A percentile compares a stretch with the other conserved stretches of the same genome.
Evolutionary conservation across 2,797 vertebrate genomes (phyloP).

Genomic region (Sebastes hubbsi): DNA sequence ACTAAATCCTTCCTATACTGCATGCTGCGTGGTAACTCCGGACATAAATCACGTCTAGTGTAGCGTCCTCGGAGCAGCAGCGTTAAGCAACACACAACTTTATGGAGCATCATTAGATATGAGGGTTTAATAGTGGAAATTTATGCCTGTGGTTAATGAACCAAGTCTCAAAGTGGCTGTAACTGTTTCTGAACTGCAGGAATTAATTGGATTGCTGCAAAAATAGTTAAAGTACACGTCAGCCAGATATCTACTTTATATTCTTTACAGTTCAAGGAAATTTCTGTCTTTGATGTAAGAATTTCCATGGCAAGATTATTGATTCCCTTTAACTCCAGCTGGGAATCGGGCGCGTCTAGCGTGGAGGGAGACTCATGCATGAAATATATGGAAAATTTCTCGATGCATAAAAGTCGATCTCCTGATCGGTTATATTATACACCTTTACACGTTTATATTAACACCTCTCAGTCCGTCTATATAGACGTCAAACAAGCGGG

Average conservation of each 20-base stretch:
- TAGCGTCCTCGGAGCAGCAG: neutral
- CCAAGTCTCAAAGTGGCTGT: conserved; percentile 17
- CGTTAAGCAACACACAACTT: conserved; percentile 2
- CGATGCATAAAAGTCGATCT: conserved; percentile 23
- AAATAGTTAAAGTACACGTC: conserved; percentile 30
- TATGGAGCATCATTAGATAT: conserved; percentile 21
- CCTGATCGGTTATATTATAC: neutral
- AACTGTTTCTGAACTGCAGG: conserved; percentile 25
- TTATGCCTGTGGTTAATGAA: conserved; percentile 30
- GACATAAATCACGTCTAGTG: conserved; percentile 22
- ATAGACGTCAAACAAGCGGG: conserved; percentile 8
- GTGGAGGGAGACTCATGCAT: conserved; percentile 27
- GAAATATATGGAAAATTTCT: conserved; percentile 26
- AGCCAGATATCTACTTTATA: conserved; percentile 37
- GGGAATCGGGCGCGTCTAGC: conserved; percentile 16
- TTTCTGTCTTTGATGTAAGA: conserved; percentile 63
- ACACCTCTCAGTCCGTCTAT: neutral
- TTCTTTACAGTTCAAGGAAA: conserved; percentile 47
- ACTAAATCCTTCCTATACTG: neutral
- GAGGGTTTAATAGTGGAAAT: conserved; percentile 26
- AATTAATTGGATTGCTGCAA: conserved; percentile 40
- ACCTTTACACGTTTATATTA: neutral
- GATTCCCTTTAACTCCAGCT: conserved; percentile 69
- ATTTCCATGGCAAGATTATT: conserved; percentile 50
- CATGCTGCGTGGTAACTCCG: neutral